phyloP scores from a whole-genome alignment of 2,113 vertebrate species.

The Emberiza fucata region DNA sequence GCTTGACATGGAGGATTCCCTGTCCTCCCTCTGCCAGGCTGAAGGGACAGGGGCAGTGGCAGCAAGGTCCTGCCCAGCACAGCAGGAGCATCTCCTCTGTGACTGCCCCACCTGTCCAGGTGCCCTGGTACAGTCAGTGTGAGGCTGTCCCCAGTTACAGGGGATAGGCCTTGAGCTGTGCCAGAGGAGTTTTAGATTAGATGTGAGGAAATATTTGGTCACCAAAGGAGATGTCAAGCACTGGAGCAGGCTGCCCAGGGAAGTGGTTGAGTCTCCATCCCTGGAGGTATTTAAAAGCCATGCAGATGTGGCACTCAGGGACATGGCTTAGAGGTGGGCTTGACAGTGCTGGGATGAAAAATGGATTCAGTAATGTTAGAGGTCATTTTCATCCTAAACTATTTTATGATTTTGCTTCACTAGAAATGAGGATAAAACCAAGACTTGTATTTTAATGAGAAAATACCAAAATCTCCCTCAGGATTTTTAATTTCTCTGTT shows the following conservation, averaged over 20 bases:
- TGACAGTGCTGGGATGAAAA: not conserved
- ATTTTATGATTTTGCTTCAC: not conserved
- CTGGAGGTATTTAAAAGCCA: not conserved
- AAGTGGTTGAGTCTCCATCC: not conserved
- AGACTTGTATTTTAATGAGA: not conserved
- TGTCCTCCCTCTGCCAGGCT: not conserved
- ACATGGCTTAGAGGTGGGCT: not conserved
- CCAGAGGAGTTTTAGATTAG: not conserved
- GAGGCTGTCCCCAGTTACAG: not conserved
- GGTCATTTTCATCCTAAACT: not conserved
- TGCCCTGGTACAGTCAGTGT: rapidly evolving
- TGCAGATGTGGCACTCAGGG: not conserved
- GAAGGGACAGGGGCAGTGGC: not conserved
- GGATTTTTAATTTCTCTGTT: not conserved
- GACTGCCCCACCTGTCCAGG: not conserved
- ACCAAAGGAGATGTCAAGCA: not conserved
- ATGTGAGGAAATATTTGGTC: not conserved
- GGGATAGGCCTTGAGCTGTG: not conserved
- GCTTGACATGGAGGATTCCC: not conserved
- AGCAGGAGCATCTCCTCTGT: not conserved
- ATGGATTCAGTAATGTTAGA: not conserved
- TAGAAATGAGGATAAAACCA: not conserved
- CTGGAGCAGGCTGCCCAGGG: not conserved
- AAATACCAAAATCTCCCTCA: not conserved
- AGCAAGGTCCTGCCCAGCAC: not conserved